Conservation (phyloP, 2,888 invertebrate genomes). For the Diplolepis rosae region DNA sequence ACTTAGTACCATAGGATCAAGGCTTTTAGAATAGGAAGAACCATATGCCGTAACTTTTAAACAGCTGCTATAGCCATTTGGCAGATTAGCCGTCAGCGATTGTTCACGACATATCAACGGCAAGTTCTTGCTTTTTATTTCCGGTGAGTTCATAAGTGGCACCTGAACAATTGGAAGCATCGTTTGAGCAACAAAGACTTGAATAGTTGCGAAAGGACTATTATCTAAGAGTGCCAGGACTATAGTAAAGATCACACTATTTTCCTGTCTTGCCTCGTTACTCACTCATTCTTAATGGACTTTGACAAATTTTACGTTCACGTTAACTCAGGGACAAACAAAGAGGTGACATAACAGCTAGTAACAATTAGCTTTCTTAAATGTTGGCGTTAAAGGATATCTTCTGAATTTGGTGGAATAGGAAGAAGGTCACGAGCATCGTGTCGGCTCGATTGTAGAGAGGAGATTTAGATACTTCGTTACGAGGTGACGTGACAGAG, state of each 20-base stretch:
- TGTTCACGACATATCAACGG: neutral
- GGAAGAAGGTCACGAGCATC: neutral
- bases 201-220: neutral
- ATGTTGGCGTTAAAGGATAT: neutral
- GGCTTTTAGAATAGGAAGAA: neutral
- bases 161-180: conserved; percentile 18
- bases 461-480: conserved; percentile 51
- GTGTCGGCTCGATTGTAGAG: neutral
- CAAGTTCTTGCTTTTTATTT: neutral
- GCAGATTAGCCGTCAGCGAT: neutral
- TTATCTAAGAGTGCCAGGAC: conserved; percentile 16
- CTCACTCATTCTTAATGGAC: conserved; percentile 35
- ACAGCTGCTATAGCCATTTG: neutral
- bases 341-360: conserved; percentile 20
- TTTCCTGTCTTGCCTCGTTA: conserved; percentile 5
- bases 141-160: conserved; percentile 34
- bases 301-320: conserved; percentile 41
- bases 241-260: neutral
- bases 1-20: neutral
- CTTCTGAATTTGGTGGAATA: neutral
- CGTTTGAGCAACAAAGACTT: neutral
- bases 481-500: conserved; percentile 52
- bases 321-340: neutral
- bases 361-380: conserved; percentile 7
- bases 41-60: neutral